phyloP scores from a whole-genome alignment of 2,888 invertebrate genomes.

The Pseudeuparius sepicola region DNA sequence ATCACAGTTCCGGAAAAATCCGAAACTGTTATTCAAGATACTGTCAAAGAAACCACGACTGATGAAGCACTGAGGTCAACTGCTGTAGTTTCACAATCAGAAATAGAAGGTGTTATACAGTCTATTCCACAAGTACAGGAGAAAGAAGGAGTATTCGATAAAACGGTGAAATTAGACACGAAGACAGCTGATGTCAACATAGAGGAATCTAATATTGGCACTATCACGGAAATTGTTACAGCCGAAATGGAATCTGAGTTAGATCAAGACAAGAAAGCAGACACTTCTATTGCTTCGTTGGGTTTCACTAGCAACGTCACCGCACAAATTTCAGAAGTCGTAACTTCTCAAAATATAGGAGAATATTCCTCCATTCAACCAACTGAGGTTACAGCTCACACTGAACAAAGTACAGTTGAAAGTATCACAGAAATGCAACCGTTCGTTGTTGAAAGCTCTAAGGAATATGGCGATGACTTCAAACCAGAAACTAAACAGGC shows the following conservation, averaged over 20 bases:
- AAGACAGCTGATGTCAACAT: constrained; percentile 39
- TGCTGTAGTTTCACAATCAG: constrained; percentile 32
- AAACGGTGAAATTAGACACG: constrained; percentile 19
- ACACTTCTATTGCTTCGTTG: constrained; percentile 30
- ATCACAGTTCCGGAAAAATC: constrained; percentile 38
- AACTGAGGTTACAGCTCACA: constrained; percentile 21
- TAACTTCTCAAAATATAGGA: constrained; percentile 22
- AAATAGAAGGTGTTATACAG: constrained; percentile 32
- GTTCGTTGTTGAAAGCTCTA: constrained; percentile 24
- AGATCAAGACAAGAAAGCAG: constrained; percentile 31
- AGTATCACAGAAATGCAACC: constrained; percentile 24
- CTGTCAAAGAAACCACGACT: constrained; percentile 14
- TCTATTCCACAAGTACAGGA: constrained; percentile 33
- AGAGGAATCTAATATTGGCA: constrained; percentile 38
- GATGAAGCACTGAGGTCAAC: constrained; percentile 17
- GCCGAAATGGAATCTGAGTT: constrained; percentile 42
- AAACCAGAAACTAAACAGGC: constrained; percentile 45
- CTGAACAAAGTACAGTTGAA: constrained; percentile 24
- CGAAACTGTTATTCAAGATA: constrained; percentile 24
- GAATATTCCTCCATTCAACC: constrained; percentile 21
- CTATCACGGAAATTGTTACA: constrained; percentile 41
- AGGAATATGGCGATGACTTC: constrained; percentile 33
- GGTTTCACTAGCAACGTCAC: constrained; percentile 39
- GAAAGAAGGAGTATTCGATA: constrained; percentile 29
- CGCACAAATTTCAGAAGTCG: constrained; percentile 35